A percentile compares a stretch with the other conserved stretches of the same genome.
phyloP scores from a whole-genome alignment of 2,113 vertebrate genomes.

The Melospiza melodia region DNA sequence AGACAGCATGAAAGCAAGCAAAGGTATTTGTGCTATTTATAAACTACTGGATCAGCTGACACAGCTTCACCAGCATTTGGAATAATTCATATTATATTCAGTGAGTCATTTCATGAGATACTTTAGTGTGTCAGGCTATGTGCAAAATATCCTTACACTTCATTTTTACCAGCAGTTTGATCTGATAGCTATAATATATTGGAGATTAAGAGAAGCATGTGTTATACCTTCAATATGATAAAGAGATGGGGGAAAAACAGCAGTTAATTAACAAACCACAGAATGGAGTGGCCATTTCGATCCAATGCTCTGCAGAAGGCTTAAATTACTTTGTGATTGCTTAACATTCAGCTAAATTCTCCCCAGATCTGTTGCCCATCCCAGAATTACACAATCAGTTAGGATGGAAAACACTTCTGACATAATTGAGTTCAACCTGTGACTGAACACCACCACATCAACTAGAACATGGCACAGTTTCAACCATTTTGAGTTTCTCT shows the following conservation, averaged over 20 bases:
- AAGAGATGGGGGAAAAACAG: neutral
- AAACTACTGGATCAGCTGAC: slow-evolving; percentile 9
- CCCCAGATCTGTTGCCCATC: neutral
- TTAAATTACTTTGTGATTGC: neutral
- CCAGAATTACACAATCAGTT: neutral
- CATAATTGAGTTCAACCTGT: neutral
- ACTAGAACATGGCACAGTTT: neutral
- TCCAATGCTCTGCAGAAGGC: neutral
- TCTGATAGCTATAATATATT: neutral
- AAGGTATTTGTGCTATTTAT: slow-evolving; percentile 46
- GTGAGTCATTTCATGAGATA: slow-evolving; percentile 16
- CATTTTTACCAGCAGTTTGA: neutral
- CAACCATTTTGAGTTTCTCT: neutral
- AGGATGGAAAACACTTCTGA: neutral
- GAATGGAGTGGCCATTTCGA: neutral
- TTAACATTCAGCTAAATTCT: neutral
- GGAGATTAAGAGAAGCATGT: neutral
- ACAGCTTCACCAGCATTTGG: slow-evolving; percentile 10
- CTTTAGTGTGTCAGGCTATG: neutral
- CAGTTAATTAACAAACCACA: neutral
- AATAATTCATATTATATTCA: slow-evolving; percentile 18
- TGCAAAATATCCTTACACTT: slow-evolving; percentile 26
- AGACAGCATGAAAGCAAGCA: slow-evolving; percentile 32
- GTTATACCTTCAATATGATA: neutral
- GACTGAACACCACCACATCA: neutral